These are phyloP conservation scores for Homarus gammarus DNA, from an alignment of 2,888 invertebrate species.

Conservation along the genomic window DNA sequence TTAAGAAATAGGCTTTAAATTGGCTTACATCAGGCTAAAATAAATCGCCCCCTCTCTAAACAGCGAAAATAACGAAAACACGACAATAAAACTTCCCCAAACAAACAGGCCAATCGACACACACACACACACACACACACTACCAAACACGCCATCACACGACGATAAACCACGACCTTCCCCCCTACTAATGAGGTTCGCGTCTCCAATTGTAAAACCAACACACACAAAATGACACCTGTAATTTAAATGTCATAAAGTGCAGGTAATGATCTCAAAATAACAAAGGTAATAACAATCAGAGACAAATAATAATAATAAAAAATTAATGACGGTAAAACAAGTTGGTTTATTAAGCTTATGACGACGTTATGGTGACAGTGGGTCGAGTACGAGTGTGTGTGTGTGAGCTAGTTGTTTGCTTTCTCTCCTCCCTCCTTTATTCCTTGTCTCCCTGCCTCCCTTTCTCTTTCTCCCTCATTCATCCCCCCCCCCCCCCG, in stretches of 20 bases:
- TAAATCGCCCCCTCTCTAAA: too few species aligned
- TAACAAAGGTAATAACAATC: slow-evolving; percentile 17
- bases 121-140: too few species aligned
- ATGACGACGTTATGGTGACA: too few species aligned
- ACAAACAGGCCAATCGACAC: neutral
- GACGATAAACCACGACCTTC: slow-evolving; percentile 2
- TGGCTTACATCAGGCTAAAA: too few species aligned
- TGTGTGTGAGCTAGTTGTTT: neutral
- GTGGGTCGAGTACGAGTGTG: too few species aligned
- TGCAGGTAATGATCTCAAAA: slow-evolving; percentile 18
- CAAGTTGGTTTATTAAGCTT: too few species aligned
- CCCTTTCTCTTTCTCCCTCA: too few species aligned
- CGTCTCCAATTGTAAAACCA: slow-evolving; percentile 5
- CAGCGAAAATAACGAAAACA: too few species aligned
- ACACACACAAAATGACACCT: slow-evolving; percentile 24
- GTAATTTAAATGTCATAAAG: slow-evolving; percentile 19
- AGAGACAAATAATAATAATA: neutral
- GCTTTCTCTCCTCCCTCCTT: neutral
- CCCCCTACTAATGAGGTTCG: neutral
- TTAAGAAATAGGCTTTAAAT: too few species aligned
- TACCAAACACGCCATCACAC: neutral
- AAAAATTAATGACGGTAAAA: neutral
- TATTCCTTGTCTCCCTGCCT: too few species aligned
- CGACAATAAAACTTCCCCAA: too few species aligned
- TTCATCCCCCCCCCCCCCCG: too few species aligned